These are phyloP conservation scores for Protosalanx chinensis DNA, from an alignment of 2,797 vertebrate species.

Conservation along the genomic window DNA sequence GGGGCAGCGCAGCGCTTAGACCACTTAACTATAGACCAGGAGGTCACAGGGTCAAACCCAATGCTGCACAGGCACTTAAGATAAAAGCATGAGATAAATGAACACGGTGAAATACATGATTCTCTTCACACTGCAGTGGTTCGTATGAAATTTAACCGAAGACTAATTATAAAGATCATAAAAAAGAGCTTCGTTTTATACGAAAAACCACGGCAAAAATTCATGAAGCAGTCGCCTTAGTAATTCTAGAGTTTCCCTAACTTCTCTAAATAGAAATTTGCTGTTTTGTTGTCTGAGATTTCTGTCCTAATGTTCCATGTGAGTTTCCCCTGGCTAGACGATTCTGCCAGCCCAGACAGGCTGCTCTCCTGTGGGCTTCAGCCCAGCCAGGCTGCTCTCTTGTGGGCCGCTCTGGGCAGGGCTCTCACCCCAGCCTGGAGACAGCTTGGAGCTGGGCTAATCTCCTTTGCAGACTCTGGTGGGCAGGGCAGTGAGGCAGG, in stretches of 20 bases:
- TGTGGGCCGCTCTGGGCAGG: slow-evolving; percentile 35
- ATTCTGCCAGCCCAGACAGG: slow-evolving; percentile 26
- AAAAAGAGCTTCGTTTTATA: background rate
- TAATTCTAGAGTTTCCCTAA: background rate
- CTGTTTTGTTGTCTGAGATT: background rate
- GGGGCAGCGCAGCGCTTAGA: background rate
- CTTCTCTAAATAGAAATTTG: background rate
- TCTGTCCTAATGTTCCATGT: background rate
- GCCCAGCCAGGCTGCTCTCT: slow-evolving; percentile 36
- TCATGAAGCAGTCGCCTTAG: background rate
- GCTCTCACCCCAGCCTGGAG: slow-evolving; percentile 43
- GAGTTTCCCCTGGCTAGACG: slow-evolving; percentile 28
- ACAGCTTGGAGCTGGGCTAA: slow-evolving; percentile 52
- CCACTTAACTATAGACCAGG: slow-evolving; percentile 42
- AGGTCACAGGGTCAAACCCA: no score
- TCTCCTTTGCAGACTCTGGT: slow-evolving; percentile 56
- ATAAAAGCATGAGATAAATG: no score
- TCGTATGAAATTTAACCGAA: background rate
- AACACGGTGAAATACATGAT: background rate
- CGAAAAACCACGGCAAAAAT: background rate
- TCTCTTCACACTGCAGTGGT: background rate
- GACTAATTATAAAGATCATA: background rate
- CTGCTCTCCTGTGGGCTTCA: slow-evolving; percentile 31
- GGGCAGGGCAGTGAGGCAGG: slow-evolving; percentile 52
- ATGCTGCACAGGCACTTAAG: no score